Conservation (phyloP, 2,888 invertebrate genomes). For the Pheosia tremula region DNA sequence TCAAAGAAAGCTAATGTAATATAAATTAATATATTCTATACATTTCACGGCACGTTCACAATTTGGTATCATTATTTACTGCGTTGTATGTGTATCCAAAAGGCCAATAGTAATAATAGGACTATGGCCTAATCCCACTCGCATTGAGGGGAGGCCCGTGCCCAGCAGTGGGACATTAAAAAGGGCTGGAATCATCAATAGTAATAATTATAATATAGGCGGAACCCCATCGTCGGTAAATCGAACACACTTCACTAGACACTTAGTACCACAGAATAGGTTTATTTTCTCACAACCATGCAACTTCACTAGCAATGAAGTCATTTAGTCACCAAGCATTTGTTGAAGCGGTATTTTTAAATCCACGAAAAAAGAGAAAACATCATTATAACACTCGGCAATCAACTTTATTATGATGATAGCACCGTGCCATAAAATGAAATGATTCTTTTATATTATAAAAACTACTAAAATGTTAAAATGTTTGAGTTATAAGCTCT, state of each 20-base stretch:
- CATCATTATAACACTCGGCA: not conserved
- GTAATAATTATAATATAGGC: not conserved
- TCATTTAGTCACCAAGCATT: not conserved
- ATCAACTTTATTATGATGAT: conserved; percentile 7
- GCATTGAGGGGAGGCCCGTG: too few species aligned
- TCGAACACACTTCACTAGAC: not conserved
- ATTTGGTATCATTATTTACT: too few species aligned
- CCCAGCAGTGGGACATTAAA: too few species aligned
- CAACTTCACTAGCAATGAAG: not conserved
- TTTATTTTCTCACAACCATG: not conserved
- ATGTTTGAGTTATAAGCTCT: not conserved
- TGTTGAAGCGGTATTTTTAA: not conserved
- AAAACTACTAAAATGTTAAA: not conserved
- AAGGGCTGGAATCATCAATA: too few species aligned
- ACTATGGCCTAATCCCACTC: too few species aligned
- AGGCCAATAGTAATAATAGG: not conserved
- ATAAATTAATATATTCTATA: too few species aligned
- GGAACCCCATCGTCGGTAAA: not conserved
- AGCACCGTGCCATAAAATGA: not conserved
- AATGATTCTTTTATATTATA: conserved; percentile 2
- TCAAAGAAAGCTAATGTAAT: too few species aligned
- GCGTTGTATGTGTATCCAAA: too few species aligned
- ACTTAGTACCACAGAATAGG: not conserved
- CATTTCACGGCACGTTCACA: too few species aligned
- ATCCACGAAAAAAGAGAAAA: conserved; percentile 1